Conservation (phyloP, 2,888 invertebrate species). For the Drosophila mulleri region DNA sequence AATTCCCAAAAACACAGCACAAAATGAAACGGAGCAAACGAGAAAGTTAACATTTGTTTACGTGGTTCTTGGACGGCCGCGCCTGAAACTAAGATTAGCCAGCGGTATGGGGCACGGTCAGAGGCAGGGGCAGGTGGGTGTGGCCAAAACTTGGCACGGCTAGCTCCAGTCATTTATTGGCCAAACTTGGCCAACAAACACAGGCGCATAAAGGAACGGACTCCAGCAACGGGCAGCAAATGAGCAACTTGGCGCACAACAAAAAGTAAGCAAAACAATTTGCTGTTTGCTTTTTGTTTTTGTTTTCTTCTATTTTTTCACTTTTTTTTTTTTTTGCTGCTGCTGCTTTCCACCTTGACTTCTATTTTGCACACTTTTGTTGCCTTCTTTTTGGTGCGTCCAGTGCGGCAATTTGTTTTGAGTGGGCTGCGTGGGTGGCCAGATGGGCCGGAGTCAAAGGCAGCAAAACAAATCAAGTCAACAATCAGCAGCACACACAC, state of each 20-base stretch:
- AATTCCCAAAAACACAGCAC: slow-evolving; percentile 63
- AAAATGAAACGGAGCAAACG: slow-evolving; percentile 63
- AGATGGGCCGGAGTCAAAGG: slow-evolving; percentile 61
- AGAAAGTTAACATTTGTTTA: slow-evolving; percentile 80
- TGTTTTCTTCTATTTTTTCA: background rate
- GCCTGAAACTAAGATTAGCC: slow-evolving; percentile 45
- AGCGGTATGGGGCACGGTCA: background rate
- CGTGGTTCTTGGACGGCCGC: slow-evolving; percentile 62
- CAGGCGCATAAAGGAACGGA: slow-evolving; percentile 48
- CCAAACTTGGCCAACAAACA: slow-evolving; percentile 66
- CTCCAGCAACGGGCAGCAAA: slow-evolving; percentile 50
- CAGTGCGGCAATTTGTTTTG: slow-evolving; percentile 79
- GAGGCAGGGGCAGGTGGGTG: background rate
- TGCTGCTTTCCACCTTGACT: slow-evolving; percentile 17
- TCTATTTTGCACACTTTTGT: slow-evolving; percentile 17
- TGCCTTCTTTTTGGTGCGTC: slow-evolving; percentile 18
- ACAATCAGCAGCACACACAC: slow-evolving; percentile 74
- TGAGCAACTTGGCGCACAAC: slow-evolving; percentile 77
- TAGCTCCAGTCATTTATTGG: slow-evolving; percentile 73
- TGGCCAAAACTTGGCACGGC: slow-evolving; percentile 15
- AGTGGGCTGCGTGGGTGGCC: slow-evolving; percentile 63
- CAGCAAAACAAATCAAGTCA: slow-evolving; percentile 81
- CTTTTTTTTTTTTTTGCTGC: slow-evolving; percentile 1
- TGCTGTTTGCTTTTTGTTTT: slow-evolving; percentile 55
- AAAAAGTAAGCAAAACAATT: slow-evolving; percentile 79